Evolutionary conservation across 2,797 vertebrate species (phyloP).

Genomic region (Enteromius treurensis): DNA sequence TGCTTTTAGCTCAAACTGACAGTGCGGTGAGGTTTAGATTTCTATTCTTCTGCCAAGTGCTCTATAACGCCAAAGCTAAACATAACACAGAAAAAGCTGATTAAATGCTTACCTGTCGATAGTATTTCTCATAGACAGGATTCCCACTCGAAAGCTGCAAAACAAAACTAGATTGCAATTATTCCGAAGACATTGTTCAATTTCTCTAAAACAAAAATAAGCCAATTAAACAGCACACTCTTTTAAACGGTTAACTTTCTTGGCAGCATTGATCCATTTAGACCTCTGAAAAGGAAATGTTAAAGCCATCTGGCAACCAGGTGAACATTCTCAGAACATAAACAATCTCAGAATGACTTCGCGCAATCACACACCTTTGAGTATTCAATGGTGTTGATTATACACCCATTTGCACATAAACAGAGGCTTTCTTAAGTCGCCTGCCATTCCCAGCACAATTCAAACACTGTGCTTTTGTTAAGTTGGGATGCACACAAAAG

Average conservation of each 20-base stretch:
- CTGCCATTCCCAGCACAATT: neutral
- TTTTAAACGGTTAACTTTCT: slow-evolving; percentile 11
- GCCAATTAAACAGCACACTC: neutral
- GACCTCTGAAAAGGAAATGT: neutral
- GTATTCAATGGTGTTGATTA: neutral
- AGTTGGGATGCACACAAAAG: neutral
- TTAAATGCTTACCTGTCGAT: slow-evolving; percentile 80
- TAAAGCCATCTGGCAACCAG: slow-evolving; percentile 49
- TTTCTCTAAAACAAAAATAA: neutral
- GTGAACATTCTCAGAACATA: slow-evolving; percentile 30
- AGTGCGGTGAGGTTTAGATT: neutral
- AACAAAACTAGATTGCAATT: slow-evolving; percentile 11
- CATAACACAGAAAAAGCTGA: slow-evolving; percentile 9
- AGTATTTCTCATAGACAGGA: slow-evolving; percentile 87
- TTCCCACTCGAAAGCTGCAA: slow-evolving; percentile 85
- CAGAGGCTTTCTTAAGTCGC: neutral
- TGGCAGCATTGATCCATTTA: slow-evolving; percentile 9
- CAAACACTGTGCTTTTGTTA: slow-evolving; percentile 11
- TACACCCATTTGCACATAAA: neutral
- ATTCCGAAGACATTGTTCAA: neutral
- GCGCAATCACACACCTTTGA: neutral
- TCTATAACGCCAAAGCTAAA: neutral
- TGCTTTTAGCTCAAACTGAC: slow-evolving; percentile 20
- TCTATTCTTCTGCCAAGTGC: neutral
- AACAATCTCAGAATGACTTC: slow-evolving; percentile 1